Evolutionary conservation across 2,113 vertebrate species (phyloP).

Genomic region (Aegotheles bennettii): DNA sequence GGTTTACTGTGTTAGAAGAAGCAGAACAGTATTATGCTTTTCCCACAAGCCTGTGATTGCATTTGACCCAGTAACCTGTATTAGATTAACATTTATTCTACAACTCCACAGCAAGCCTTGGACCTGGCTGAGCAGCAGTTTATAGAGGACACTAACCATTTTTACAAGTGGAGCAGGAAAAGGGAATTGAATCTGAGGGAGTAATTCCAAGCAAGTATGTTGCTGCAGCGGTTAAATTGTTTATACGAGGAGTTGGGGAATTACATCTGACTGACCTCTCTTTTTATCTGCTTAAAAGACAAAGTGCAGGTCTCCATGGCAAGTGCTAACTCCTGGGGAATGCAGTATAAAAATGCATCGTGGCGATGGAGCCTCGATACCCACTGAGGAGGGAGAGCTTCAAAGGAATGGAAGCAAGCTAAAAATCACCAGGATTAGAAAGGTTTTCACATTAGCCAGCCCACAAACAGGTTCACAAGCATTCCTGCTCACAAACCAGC

Average conservation of each 20-base stretch:
- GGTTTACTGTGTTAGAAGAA: conserved; percentile 84
- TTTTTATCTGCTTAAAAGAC: conserved; percentile 83
- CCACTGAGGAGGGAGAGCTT: conserved; percentile 43
- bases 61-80: conserved; percentile 87
- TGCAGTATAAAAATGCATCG: conserved; percentile 62
- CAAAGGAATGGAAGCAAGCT: conserved; percentile 64
- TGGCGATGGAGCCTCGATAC: conserved; percentile 30
- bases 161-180: conserved; percentile 85
- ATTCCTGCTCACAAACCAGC: not conserved
- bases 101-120: conserved; percentile 79
- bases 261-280: conserved; percentile 82
- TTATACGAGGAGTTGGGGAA: conserved; percentile 80
- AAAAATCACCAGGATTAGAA: conserved; percentile 43
- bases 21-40: conserved; percentile 86
- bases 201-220: conserved; percentile 81
- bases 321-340: conserved; percentile 67
- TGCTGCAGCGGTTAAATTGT: conserved; percentile 79
- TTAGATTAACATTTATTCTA: conserved; percentile 89
- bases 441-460: conserved; percentile 11
- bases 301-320: conserved; percentile 76
- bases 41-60: conserved; percentile 85
- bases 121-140: conserved; percentile 77
- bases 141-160: conserved; percentile 82
- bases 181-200: conserved; percentile 83
- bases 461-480: not conserved